phyloP scores from a whole-genome alignment of 64 coral and sea anemone species.

The Cladopsammia gracilis region DNA sequence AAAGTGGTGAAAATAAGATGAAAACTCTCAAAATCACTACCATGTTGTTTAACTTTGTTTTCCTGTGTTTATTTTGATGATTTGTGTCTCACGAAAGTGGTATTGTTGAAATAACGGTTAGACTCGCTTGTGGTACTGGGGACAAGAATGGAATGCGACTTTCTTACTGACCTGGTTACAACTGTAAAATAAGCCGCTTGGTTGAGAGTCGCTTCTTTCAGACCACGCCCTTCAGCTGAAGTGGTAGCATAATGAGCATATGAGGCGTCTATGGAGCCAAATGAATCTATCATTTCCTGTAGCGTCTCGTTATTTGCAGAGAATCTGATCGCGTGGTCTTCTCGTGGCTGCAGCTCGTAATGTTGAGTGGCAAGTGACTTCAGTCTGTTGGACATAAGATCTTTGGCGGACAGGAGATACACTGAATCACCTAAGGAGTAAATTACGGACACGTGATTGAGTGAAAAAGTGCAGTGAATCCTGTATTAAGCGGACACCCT shows the following conservation, averaged over 20 bases:
- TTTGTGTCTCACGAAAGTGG: too few relatives aligned
- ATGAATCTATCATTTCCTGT: constrained; percentile 38
- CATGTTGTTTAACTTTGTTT: too few relatives aligned
- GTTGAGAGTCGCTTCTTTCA: constrained; percentile 21
- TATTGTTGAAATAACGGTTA: too few relatives aligned
- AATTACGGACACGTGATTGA: not conserved
- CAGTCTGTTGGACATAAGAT: constrained; percentile 56
- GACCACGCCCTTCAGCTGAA: constrained; percentile 67
- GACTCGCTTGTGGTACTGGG: not conserved
- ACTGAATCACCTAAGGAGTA: constrained; percentile 63
- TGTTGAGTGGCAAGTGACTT: constrained; percentile 23
- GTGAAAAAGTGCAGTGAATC: not conserved
- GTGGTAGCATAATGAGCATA: constrained; percentile 61
- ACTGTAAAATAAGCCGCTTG: constrained; percentile 66
- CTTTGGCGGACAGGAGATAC: constrained; percentile 69
- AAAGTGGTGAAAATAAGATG: too few relatives aligned
- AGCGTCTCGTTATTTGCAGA: constrained; percentile 38
- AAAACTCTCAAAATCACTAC: too few relatives aligned
- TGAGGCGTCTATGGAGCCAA: constrained; percentile 53
- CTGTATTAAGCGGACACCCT: too few relatives aligned
- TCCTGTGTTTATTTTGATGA: too few relatives aligned
- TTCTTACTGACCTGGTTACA: constrained; percentile 48
- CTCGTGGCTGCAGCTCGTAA: constrained; percentile 78
- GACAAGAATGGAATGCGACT: not conserved
- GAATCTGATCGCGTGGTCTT: constrained; percentile 68